These are phyloP conservation scores for Neoitamus cyanurus DNA, from an alignment of 2,888 invertebrate genomes.

Conservation along the genomic window DNA sequence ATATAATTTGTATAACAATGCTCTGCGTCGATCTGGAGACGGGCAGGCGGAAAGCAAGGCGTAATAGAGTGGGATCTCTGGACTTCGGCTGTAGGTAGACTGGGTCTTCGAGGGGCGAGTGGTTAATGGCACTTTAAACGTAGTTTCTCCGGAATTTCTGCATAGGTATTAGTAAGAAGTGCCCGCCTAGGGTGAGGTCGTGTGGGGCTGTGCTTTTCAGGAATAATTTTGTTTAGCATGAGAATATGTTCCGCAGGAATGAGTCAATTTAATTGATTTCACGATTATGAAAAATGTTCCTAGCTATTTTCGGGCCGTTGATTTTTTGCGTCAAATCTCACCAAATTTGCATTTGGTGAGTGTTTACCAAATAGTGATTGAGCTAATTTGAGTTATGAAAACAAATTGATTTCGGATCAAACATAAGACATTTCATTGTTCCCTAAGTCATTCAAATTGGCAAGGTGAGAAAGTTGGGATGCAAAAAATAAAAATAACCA, in stretches of 20 bases:
- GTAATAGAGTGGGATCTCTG: background rate
- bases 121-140: constrained; percentile 18
- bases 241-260: background rate
- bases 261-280: background rate
- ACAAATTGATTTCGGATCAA: too few species aligned
- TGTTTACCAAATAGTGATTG: background rate
- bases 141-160: constrained; percentile 9
- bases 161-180: background rate
- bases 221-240: background rate
- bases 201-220: background rate
- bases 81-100: background rate
- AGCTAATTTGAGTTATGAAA: background rate
- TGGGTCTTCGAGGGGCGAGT: background rate
- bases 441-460: too few species aligned
- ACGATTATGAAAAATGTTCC: background rate
- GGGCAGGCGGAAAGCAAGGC: background rate
- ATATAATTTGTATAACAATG: constrained; percentile 49
- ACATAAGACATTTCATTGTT: too few species aligned
- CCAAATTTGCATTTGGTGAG: background rate
- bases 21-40: background rate
- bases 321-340: background rate
- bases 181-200: background rate
- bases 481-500: too few species aligned
- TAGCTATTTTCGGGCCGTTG: background rate
- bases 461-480: too few species aligned